phyloP scores from a whole-genome alignment of 2,888 invertebrate species.

The Cloeon dipterum region DNA sequence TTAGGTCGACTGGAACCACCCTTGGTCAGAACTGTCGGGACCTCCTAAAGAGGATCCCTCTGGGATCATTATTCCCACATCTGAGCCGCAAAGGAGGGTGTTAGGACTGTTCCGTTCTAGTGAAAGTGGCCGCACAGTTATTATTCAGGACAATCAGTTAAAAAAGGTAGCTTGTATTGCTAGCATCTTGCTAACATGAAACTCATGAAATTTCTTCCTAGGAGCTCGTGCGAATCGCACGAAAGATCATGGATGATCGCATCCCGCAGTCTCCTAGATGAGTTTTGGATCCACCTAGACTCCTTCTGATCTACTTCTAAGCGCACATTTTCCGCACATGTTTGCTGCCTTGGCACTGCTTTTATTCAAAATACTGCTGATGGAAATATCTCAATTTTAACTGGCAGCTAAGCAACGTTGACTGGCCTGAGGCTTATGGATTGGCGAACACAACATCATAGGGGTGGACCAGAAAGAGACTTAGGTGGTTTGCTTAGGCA shows the following conservation, averaged over 20 bases:
- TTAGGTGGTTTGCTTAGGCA: no score
- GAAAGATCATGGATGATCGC: background rate
- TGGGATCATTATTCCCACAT: constrained; percentile 39
- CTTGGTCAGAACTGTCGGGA: constrained; percentile 51
- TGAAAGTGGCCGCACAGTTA: constrained; percentile 33
- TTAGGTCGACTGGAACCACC: constrained; percentile 51
- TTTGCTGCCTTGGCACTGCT: no score
- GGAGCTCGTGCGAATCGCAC: background rate
- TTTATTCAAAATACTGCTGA: no score
- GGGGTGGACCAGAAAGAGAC: no score
- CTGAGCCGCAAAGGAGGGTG: constrained; percentile 29
- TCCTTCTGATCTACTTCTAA: no score
- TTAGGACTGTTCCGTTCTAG: constrained; percentile 35
- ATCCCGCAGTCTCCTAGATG: background rate
- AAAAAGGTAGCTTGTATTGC: background rate
- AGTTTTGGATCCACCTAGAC: no score
- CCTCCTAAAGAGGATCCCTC: constrained; percentile 38
- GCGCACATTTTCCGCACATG: no score
- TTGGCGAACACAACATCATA: no score
- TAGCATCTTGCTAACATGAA: background rate
- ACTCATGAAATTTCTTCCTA: no score
- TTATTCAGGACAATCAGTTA: constrained; percentile 17
- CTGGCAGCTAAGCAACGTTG: no score
- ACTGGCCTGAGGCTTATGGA: no score
- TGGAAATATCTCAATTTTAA: no score